Percentiles rank a stretch among this genome's conserved stretches.
Conservation (phyloP, 2,888 invertebrate genomes). For the Helleia helle region DNA sequence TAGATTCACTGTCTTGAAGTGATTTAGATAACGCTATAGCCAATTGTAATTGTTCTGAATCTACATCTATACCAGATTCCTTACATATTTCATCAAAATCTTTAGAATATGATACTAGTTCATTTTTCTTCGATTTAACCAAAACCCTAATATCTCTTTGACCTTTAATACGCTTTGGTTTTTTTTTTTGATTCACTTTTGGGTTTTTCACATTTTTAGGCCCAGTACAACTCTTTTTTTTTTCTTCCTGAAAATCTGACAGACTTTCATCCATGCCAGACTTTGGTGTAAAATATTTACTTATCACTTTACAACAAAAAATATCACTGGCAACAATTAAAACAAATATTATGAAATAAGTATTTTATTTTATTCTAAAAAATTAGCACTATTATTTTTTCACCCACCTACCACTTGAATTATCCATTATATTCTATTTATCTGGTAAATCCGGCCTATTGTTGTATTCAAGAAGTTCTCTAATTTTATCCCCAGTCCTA, state of each 20-base stretch:
- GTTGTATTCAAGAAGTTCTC: constrained; percentile 35
- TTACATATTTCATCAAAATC: constrained; percentile 57
- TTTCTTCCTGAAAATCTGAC: constrained; percentile 49
- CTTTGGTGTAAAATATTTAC: constrained; percentile 47
- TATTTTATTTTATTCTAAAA: constrained; percentile 25
- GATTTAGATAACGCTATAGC: constrained; percentile 80
- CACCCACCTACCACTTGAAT: constrained; percentile 34
- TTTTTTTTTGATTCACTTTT: constrained; percentile 25
- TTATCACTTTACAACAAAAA: constrained; percentile 32
- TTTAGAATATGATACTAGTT: constrained; percentile 48
- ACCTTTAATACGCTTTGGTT: constrained; percentile 35
- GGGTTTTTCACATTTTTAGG: constrained; percentile 33
- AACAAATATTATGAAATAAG: constrained; percentile 31
- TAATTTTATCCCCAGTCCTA: constrained; percentile 34
- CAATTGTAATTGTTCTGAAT: constrained; percentile 78
- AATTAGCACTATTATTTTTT: constrained; percentile 11
- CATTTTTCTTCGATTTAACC: constrained; percentile 41
- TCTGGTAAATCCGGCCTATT: constrained; percentile 39
- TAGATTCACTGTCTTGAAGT: constrained; percentile 28
- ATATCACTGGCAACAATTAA: constrained; percentile 38
- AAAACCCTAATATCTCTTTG: constrained; percentile 55
- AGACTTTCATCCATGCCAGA: constrained; percentile 57
- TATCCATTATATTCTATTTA: constrained; percentile 33
- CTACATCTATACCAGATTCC: constrained; percentile 64
- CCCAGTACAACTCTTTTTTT: constrained; percentile 35